Conservation (phyloP, 23 tunicate species). For the Styela clava region DNA sequence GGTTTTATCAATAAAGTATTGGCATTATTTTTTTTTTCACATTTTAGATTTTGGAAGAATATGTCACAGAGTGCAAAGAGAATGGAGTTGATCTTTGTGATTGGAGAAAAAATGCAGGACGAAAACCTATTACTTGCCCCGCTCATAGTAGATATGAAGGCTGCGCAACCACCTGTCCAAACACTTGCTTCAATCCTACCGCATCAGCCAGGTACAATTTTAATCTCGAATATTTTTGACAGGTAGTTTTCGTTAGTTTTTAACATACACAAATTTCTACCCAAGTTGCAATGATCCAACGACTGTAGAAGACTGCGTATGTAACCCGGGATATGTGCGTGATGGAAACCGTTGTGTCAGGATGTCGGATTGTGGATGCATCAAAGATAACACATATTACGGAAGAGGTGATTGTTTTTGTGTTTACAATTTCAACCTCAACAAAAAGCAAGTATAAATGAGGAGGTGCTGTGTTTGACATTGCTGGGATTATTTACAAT, state of each 20-base stretch:
- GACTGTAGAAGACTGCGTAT: constrained; percentile 7
- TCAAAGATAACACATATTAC: constrained; percentile 13
- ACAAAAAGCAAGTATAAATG: too few species aligned
- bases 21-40: too few species aligned
- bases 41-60: constrained; percentile 4
- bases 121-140: constrained; percentile 1
- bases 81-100: constrained; percentile 8
- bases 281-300: background rate
- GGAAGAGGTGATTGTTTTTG: constrained; percentile 6
- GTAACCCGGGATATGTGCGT: constrained; percentile 4
- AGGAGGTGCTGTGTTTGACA: too few species aligned
- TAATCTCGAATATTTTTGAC: background rate
- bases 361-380: constrained; percentile 14
- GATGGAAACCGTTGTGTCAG: constrained; percentile 6
- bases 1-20: too few species aligned
- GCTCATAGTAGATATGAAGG: background rate
- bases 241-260: background rate
- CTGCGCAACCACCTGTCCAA: constrained; percentile 10
- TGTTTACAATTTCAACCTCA: too few species aligned
- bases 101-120: constrained; percentile 9
- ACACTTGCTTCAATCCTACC: constrained; percentile 20
- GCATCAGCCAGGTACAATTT: background rate
- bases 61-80: constrained; percentile 14
- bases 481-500: too few species aligned
- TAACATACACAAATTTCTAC: too few species aligned